A percentile compares a stretch with the other conserved stretches of the same genome.
phyloP scores from a whole-genome alignment of 92 coral and sea anemone genomes.

The Pocillopora grandis region DNA sequence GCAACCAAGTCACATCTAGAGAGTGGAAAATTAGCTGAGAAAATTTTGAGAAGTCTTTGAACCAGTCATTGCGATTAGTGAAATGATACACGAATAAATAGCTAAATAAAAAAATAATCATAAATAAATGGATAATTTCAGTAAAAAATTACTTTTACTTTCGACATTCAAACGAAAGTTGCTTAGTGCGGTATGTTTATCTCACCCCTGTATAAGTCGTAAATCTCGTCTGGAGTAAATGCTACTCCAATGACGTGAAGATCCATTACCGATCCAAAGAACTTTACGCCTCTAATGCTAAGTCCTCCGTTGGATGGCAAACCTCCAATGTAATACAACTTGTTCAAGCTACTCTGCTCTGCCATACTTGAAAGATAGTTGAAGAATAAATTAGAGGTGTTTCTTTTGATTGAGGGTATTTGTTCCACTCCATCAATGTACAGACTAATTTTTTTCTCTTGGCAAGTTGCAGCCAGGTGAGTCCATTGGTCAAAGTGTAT shows the following conservation, averaged over 20 bases:
- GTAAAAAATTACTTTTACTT: background rate
- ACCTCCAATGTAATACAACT: background rate
- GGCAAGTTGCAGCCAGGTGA: constrained; percentile 9
- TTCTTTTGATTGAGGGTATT: background rate
- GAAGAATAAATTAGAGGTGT: background rate
- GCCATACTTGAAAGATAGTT: background rate
- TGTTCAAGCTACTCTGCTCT: background rate
- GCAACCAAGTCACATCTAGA: too few relatives aligned
- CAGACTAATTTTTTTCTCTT: background rate
- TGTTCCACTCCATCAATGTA: background rate
- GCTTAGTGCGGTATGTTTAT: background rate
- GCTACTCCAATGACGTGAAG: constrained; percentile 3
- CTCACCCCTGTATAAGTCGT: background rate
- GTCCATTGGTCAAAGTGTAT: background rate
- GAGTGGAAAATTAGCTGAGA: too few relatives aligned
- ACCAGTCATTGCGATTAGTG: too few relatives aligned
- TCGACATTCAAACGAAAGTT: background rate
- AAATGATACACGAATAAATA: too few relatives aligned
- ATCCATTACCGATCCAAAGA: constrained; percentile 15
- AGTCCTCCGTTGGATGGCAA: background rate
- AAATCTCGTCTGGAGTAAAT: background rate
- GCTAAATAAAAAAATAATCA: too few relatives aligned
- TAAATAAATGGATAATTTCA: too few relatives aligned
- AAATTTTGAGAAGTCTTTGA: too few relatives aligned
- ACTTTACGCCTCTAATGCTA: background rate